A percentile compares a stretch with the other conserved stretches of the same genome.
phyloP scores from a whole-genome alignment of 2,113 vertebrate genomes.

The Strigops habroptila region DNA sequence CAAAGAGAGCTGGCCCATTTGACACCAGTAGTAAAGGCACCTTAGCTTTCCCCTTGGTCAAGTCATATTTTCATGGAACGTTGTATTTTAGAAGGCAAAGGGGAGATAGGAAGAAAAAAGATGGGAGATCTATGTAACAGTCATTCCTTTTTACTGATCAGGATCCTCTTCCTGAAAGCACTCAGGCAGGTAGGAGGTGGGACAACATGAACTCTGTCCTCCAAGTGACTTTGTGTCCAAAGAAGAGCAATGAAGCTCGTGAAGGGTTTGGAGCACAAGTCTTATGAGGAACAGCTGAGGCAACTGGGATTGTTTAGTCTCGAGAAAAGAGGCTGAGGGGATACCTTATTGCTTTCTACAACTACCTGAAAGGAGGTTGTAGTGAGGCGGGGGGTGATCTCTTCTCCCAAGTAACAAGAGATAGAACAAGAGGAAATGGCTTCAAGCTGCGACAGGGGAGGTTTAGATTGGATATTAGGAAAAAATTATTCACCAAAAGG shows the following conservation, averaged over 20 bases:
- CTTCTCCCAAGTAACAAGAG: background rate
- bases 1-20: too few species aligned
- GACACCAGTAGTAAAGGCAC: background rate
- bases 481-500: too few species aligned
- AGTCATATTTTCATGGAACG: background rate
- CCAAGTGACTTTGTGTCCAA: accelerated
- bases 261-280: background rate
- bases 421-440: accelerated
- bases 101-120: background rate
- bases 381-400: accelerated
- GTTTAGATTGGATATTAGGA: background rate
- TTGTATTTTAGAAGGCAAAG: background rate
- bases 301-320: accelerated
- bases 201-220: background rate
- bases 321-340: background rate
- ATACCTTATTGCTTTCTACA: accelerated
- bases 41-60: background rate
- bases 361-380: background rate
- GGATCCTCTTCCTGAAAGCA: background rate
- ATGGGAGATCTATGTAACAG: background rate
- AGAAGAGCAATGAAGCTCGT: accelerated
- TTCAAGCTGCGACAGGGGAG: accelerated
- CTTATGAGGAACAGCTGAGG: background rate
- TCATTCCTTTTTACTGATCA: background rate
- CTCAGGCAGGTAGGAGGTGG: background rate